Evolutionary conservation across 2,797 vertebrate genomes (phyloP), one percentile per base, ranked within the genome.

Genomic region (Myiothlypis coronata): DNA sequence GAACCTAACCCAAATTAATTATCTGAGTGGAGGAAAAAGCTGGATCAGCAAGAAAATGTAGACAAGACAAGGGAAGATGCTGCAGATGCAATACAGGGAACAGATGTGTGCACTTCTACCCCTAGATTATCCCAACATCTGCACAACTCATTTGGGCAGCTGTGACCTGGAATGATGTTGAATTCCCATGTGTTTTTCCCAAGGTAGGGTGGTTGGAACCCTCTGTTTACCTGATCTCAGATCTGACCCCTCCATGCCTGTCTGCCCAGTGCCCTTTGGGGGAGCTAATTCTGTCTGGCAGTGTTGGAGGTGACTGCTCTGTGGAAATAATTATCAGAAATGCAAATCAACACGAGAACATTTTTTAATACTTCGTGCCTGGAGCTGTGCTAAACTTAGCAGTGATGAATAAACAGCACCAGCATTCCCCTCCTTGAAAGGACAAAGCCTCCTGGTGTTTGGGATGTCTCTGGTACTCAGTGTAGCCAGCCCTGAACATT

Each of bases 321-420:
- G 10, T 81, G 89, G 83, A 79, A 91, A 75, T 89, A 77, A 80
- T 94, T 43, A 91, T 59, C 80, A 84, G 76, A 83, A 94, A 95
- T 82, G 72, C 87, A 93, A 88, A 96, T 94, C 82, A 81, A 23
- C 69, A 3, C 19, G 19, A 92, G 71, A 44, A 77, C 0, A 0
- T 61, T 87, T 89, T 61, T 77, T 77, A 83, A 64, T 87, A 16
- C 76, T 39, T 46, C 0, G 0, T 34, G 82, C 89, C 93, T 47
- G 79, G 79, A 96, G 93, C 93, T 55, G 65, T 83, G 82, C 89
- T 96, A 75, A 95, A 91, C 79, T 89, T 91, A 93, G 89, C 46
- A 77, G 27, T 78, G 43, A 26, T 57, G 84, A 91, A 93, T 94
- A 94, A 95, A 96, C 79, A 94, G 89, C 69, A 26, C 37, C 85